Conservation (phyloP, 2,113 vertebrate genomes). For the Hypanus sabinus region DNA sequence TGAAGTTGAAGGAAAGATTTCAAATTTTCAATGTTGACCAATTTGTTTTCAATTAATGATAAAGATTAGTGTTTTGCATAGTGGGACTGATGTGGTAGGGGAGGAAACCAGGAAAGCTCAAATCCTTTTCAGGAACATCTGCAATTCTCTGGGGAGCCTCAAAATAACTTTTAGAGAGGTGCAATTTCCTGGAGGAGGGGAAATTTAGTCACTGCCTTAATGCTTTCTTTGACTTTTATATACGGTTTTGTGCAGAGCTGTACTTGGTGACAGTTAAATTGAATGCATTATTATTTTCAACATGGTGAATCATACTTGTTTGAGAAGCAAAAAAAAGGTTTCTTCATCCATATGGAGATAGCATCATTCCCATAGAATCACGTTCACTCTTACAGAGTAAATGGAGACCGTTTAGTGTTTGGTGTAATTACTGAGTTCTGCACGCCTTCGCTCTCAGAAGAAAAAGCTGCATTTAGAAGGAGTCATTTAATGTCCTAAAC, state of each 20-base stretch:
- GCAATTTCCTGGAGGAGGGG: not conserved
- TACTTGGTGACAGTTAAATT: not conserved
- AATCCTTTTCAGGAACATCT: not conserved
- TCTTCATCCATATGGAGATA: not conserved
- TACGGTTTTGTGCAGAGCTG: not conserved
- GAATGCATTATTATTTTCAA: constrained; percentile 23
- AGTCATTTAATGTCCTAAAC: not conserved
- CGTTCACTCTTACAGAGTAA: not conserved
- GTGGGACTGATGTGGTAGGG: not conserved
- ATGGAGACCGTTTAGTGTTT: not conserved
- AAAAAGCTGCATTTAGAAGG: not conserved
- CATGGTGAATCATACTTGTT: constrained; percentile 13
- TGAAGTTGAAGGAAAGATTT: not conserved
- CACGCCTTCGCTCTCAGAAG: not conserved
- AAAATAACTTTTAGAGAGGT: not conserved
- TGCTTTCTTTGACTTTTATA: not conserved
- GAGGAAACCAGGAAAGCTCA: not conserved
- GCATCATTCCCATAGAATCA: constrained; percentile 12
- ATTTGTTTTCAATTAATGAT: not conserved
- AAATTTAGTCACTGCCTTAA: not conserved
- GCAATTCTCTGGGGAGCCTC: not conserved
- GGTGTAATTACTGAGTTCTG: not conserved
- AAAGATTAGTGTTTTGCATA: not conserved
- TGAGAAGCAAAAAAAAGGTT: not conserved
- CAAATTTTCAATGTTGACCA: not conserved